Conservation (phyloP, 2,888 invertebrate genomes). For the Keiferia lycopersicella region DNA sequence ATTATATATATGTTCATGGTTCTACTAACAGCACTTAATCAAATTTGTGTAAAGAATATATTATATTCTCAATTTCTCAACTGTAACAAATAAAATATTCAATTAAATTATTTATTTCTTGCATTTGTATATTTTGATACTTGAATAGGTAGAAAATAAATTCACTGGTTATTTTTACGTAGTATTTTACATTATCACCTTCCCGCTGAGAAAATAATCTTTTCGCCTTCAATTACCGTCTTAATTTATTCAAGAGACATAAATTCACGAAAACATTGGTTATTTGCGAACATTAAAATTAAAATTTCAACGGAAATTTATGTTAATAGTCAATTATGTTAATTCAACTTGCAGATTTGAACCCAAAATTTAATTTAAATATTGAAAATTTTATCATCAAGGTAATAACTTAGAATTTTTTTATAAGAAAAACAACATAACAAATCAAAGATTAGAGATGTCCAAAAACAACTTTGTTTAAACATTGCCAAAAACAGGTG, state of each 20-base stretch:
- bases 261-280: slow-evolving; percentile 11
- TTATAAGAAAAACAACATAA: slow-evolving; percentile 37
- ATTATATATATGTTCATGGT: too few species aligned
- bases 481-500: too few species aligned
- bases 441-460: not conserved
- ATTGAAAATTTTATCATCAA: slow-evolving; percentile 27
- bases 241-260: not conserved
- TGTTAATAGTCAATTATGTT: slow-evolving; percentile 28
- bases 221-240: not conserved
- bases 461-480: not conserved
- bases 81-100: too few species aligned
- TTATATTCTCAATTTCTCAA: too few species aligned
- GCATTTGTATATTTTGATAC: too few species aligned
- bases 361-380: slow-evolving; percentile 30
- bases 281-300: slow-evolving; percentile 18
- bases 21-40: too few species aligned
- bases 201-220: slow-evolving; percentile 1
- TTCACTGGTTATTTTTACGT: not conserved
- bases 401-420: slow-evolving; percentile 40
- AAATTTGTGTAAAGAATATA: too few species aligned
- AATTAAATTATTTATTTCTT: too few species aligned
- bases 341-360: slow-evolving; percentile 23
- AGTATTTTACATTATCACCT: not conserved
- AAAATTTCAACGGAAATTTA: slow-evolving; percentile 20
- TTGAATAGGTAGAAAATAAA: too few species aligned